Evolutionary conservation across 2,888 invertebrate genomes (phyloP), one percentile per base, ranked within the genome.

Genomic region (Cyclophora punctaria): DNA sequence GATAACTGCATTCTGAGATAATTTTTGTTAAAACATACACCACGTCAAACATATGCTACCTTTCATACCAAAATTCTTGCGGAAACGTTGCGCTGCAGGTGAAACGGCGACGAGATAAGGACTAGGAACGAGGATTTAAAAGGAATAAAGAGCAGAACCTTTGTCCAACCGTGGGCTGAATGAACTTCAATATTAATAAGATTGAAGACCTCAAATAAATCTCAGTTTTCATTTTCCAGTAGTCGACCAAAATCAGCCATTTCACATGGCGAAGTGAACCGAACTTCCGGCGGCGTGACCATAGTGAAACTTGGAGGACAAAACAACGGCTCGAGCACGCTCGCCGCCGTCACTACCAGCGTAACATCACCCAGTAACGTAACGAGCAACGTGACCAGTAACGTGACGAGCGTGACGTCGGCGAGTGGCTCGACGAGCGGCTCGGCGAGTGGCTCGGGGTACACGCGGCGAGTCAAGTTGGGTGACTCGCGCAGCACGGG

Each of bases 401-500:
- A 53, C 34, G 46, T 62, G 6, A 53, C 59, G 3, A 47, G 49
- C n/a, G 58, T 50, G 44, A 50, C 56, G 45, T 50, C 53, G 47
- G 42, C 48, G 6, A 43, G 60, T 7, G 58, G 55, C 3, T 56
- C 57, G 53, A 64, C 56, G 4, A 49, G 52, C 3, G 55, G 52
- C 37, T 20, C 47, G 4, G 34, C 54, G 52, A 53, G 47, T 37
- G 44, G 53, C 3, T 69, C 61, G 3, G 84, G 90, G 1, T 93
- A 93, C 65, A 86, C 91, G 62, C 64, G 92, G 64, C 69, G 91
- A 7, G 92, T 92, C 2, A 93, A 93, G 80, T 77, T 93, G 40
- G 94, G 93, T 0, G 94, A 94, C 76, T 94, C 94, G 6, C 83
- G 94, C 49, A 94, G 94, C 69, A 94, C 94, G 1, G 94, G 94